Percentiles rank a stretch among this genome's conserved stretches.
Evolutionary conservation across 2,797 vertebrate species (phyloP).

Genomic region (Galago senegalensis): DNA sequence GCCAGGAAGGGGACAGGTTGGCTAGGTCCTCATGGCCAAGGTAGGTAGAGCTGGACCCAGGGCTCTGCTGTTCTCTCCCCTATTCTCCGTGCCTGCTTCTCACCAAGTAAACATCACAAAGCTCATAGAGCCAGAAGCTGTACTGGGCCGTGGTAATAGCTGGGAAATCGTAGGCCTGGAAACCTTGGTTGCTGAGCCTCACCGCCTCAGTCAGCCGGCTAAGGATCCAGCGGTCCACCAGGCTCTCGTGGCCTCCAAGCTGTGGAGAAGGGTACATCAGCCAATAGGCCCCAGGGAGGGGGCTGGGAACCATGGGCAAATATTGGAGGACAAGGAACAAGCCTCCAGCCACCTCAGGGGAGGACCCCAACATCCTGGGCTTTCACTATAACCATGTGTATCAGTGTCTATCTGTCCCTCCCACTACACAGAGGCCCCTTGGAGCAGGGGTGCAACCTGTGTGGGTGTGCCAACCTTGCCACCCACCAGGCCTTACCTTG

Average conservation of each 20-base stretch:
- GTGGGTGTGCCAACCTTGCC: neutral
- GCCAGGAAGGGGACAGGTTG: neutral
- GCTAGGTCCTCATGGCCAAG: neutral
- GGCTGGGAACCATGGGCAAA: neutral
- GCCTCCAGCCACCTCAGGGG: neutral
- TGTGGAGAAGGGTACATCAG: neutral
- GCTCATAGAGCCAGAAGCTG: conserved; percentile 96
- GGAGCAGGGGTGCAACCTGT: neutral
- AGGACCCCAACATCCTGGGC: neutral
- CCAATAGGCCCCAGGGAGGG: neutral
- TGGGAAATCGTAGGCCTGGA: conserved; percentile 92
- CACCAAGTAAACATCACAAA: conserved; percentile 96
- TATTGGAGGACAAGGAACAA: neutral
- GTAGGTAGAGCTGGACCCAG: neutral
- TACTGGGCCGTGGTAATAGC: conserved; percentile 92
- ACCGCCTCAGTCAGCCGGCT: conserved; percentile 92
- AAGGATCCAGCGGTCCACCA: conserved; percentile 90
- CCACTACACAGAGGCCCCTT: neutral
- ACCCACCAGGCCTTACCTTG: conserved; percentile 88
- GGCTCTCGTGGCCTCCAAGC: conserved; percentile 92
- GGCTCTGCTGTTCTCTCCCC: neutral
- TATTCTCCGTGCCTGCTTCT: conserved; percentile 69
- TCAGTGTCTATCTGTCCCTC: neutral
- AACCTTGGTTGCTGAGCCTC: conserved; percentile 89
- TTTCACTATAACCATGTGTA: neutral